A percentile compares a stretch with the other conserved stretches of the same genome.
Conservation (phyloP, 2,113 vertebrate species). For the Peromyscus leucopus region DNA sequence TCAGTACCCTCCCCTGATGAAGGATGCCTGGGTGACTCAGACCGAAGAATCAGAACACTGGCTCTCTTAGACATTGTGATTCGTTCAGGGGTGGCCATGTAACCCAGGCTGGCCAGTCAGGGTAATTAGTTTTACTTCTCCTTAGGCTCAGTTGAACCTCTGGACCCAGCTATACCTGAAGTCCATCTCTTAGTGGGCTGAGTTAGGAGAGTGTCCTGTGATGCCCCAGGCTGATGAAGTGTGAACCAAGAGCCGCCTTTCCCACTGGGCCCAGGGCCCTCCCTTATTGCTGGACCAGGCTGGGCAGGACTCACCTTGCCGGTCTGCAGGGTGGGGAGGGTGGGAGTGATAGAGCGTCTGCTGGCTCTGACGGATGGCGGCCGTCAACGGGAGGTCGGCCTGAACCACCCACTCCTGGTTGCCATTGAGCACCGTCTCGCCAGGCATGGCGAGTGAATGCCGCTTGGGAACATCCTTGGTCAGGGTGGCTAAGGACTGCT, state of each 20-base stretch:
- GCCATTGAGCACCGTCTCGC: constrained; percentile 96
- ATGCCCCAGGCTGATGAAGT: rapidly evolving
- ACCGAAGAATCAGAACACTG: background rate
- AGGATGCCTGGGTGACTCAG: background rate
- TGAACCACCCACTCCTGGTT: constrained; percentile 99
- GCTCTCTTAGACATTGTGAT: background rate
- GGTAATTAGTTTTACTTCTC: background rate
- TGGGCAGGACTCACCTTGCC: constrained; percentile 92
- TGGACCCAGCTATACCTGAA: background rate
- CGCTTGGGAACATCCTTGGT: constrained; percentile 99
- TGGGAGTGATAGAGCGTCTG: constrained; percentile 97
- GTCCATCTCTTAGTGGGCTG: background rate
- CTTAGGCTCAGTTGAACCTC: background rate
- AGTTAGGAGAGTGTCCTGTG: background rate
- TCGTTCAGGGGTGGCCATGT: background rate
- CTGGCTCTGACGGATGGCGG: constrained; percentile 98
- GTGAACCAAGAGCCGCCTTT: background rate
- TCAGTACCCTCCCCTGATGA: background rate
- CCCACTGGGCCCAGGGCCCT: rapidly evolving
- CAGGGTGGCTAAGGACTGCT: constrained; percentile 97
- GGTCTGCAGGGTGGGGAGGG: constrained; percentile 92
- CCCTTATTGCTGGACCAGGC: background rate
- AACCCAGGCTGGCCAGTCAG: background rate
- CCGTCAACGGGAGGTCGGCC: constrained; percentile 97
- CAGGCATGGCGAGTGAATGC: constrained; percentile 97